Conservation (phyloP, 2,797 vertebrate species). For the Melanotaenia maccullochi region DNA sequence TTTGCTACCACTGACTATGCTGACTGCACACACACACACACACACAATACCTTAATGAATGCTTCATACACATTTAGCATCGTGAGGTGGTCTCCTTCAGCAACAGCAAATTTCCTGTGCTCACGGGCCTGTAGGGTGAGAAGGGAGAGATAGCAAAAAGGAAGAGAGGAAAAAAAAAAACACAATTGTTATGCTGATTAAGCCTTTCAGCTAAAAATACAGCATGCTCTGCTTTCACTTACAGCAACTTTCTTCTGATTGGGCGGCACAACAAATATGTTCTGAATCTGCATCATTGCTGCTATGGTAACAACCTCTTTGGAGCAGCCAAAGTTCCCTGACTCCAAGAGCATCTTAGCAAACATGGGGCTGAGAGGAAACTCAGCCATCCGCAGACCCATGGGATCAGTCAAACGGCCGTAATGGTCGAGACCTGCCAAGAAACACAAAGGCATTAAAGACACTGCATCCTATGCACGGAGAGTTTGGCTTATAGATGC, state of each 20-base stretch:
- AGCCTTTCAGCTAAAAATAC: constrained; percentile 26
- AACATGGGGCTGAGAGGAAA: constrained; percentile 99
- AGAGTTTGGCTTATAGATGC: constrained; percentile 4
- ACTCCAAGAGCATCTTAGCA: constrained; percentile 98
- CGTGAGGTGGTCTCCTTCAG: constrained; percentile 97
- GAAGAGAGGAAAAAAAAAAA: constrained; percentile 21
- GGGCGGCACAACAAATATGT: constrained; percentile 90
- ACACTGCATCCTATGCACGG: constrained; percentile 18
- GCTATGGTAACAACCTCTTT: constrained; percentile 97
- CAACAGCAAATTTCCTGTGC: constrained; percentile 97
- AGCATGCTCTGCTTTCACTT: constrained; percentile 70
- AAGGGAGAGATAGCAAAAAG: constrained; percentile 18
- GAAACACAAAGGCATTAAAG: constrained; percentile 8
- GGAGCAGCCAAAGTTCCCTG: constrained; percentile 96
- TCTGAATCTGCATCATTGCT: constrained; percentile 99
- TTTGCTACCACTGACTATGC: constrained; percentile 6
- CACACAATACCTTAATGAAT: constrained; percentile 90
- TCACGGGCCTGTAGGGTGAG: constrained; percentile 86
- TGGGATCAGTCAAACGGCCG: constrained; percentile 92
- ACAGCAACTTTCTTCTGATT: constrained; percentile 95
- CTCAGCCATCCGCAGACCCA: constrained; percentile 95
- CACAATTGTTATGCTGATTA: constrained; percentile 45
- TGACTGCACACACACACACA: neutral
- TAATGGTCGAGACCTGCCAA: constrained; percentile 94
- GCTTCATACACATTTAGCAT: constrained; percentile 99